Evolutionary conservation across 2,797 vertebrate genomes (phyloP).

Genomic region (Natrix natrix): DNA sequence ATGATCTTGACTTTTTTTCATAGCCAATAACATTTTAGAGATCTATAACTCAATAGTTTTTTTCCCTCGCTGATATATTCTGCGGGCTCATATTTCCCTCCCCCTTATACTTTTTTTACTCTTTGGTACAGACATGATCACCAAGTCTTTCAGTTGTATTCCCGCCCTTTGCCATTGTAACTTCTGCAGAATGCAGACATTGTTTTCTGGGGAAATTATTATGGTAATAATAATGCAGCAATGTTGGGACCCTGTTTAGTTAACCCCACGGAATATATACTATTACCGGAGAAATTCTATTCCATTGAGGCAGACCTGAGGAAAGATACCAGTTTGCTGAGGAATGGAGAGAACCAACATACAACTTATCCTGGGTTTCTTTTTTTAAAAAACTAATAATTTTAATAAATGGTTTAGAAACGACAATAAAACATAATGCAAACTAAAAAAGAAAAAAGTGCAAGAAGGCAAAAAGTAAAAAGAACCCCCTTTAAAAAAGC

Average conservation of each 20-base stretch:
- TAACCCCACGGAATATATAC: background rate
- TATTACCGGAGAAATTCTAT: background rate
- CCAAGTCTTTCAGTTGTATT: background rate
- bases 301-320: background rate
- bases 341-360: background rate
- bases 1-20: background rate
- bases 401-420: background rate
- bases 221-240: background rate
- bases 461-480: background rate
- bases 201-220: background rate
- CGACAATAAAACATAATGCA: background rate
- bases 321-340: background rate
- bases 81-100: background rate
- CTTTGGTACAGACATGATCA: background rate
- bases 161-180: background rate
- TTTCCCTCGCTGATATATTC: background rate
- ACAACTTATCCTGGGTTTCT: background rate
- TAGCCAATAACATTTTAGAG: background rate
- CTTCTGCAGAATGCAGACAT: background rate
- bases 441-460: background rate
- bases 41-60: background rate
- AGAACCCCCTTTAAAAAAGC: background rate
- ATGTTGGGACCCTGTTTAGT: background rate
- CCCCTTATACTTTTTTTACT: background rate
- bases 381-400: background rate